Percentiles rank a stretch among this genome's conserved stretches.
Evolutionary conservation across 2,888 invertebrate genomes (phyloP).

Genomic region (Limenitis camilla): DNA sequence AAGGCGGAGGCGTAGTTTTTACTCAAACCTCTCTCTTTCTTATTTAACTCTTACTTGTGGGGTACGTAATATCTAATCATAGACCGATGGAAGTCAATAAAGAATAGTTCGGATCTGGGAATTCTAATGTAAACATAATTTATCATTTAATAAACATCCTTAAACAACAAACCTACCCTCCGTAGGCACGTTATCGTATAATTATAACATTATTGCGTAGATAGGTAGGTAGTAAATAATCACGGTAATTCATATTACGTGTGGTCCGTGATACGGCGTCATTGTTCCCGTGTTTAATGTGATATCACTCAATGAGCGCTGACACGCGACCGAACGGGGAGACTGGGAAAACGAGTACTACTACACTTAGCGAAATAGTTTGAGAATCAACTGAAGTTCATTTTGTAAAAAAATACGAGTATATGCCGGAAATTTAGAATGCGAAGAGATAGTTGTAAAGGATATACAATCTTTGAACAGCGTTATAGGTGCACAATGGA

Average conservation of each 20-base stretch:
- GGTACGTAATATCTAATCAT: no score
- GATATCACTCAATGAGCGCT: constrained; percentile 23
- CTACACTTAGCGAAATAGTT: constrained; percentile 4
- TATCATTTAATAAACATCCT: not conserved
- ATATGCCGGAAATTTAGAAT: no score
- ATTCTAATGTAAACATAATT: not conserved
- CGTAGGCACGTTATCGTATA: not conserved
- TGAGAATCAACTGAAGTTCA: not conserved
- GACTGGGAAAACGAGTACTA: constrained; percentile 20
- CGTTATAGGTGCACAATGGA: no score
- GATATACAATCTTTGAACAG: no score
- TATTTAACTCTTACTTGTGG: no score
- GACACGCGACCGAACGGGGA: constrained; percentile 28
- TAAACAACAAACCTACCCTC: not conserved
- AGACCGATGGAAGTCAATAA: no score
- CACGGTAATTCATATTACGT: constrained; percentile 5
- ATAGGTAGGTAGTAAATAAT: constrained; percentile 7
- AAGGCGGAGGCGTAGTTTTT: no score
- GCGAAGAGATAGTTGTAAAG: no score
- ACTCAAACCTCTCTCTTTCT: no score
- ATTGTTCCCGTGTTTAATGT: constrained; percentile 24
- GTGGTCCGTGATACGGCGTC: constrained; percentile 17
- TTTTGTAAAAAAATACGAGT: no score
- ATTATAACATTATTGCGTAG: constrained; percentile 4
- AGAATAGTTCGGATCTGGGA: not conserved